Percentiles rank a stretch among this genome's conserved stretches.
phyloP scores from a whole-genome alignment of 2,113 vertebrate species.

The Acanthisitta chloris region DNA sequence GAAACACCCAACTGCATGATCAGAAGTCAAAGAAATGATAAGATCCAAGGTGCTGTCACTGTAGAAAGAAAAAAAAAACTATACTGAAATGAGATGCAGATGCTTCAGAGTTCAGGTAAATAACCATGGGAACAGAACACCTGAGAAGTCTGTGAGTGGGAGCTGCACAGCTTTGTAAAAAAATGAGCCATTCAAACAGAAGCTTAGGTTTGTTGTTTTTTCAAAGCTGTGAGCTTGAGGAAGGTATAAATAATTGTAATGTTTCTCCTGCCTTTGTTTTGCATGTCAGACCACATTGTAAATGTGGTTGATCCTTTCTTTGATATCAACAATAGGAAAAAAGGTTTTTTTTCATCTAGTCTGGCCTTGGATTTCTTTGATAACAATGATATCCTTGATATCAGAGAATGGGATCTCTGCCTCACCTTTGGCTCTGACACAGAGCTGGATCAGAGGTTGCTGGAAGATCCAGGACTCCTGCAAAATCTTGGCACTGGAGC shows the following conservation, averaged over 20 bases:
- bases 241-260: background rate
- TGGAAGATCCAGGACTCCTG: background rate
- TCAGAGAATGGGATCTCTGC: background rate
- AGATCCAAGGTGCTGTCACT: background rate
- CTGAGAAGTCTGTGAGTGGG: background rate
- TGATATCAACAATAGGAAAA: background rate
- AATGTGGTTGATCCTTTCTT: background rate
- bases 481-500: background rate
- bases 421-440: background rate
- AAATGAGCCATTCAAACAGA: background rate
- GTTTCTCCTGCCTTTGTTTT: background rate
- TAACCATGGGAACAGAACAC: background rate
- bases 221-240: background rate
- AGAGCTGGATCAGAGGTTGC: background rate
- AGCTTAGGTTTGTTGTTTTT: background rate
- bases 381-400: background rate
- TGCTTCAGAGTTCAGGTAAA: background rate
- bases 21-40: background rate
- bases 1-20: background rate
- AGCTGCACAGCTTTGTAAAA: background rate
- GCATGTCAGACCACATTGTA: background rate
- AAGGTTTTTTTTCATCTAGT: too few relatives aligned
- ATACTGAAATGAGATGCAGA: background rate
- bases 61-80: background rate
- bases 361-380: background rate